Evolutionary conservation across 2,888 invertebrate genomes (phyloP), one percentile per base, ranked within the genome.

Genomic region (Allophyes oxyacanthae): DNA sequence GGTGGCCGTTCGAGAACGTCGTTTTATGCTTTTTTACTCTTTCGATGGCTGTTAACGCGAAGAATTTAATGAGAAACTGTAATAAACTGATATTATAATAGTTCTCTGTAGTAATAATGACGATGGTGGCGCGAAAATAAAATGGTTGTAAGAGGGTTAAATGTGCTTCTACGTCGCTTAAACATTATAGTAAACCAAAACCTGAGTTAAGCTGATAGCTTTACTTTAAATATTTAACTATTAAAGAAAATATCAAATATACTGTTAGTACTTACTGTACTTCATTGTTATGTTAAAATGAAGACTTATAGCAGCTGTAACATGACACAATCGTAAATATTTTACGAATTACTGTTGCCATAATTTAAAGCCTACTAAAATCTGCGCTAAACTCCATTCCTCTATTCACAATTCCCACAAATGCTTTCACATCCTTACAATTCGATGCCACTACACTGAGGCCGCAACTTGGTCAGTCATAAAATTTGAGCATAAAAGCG

Each of bases 401-500:
- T 33, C 48, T 57, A 66, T 72, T 65, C 64, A 77, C 69, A 66
- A 65, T 66, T 60, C 58, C 49, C 63, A 52, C 62, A 50, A 68
- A 54, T 26, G 49, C 42, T 59, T 59, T 52, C 45, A 66, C 43
- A 54, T 57, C 49, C 58, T 57, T 59, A 65, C 62, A 62, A 56
- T 68, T 65, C 66, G 66, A 71, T 68, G 72, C 60, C 65, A 70
- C 64, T 66, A 61, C 64, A 58, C 57, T 57, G 48, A 66, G 61
- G 70, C 77, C 68, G 65, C 76, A 75, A 79, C 78, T 79, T 81
- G 79, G 78, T 63, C 80, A 75, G 78, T 84, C 86, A 83, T 91
- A 90, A 91, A 91, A 88, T 84, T 84, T 81, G 72, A 81, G 77
- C 88, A 83, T 91, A 86, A 90, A 89, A 86, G 77, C 78, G 79